Evolutionary conservation across 2,888 invertebrate species (phyloP).

Genomic region (Serripes groenlandicus): DNA sequence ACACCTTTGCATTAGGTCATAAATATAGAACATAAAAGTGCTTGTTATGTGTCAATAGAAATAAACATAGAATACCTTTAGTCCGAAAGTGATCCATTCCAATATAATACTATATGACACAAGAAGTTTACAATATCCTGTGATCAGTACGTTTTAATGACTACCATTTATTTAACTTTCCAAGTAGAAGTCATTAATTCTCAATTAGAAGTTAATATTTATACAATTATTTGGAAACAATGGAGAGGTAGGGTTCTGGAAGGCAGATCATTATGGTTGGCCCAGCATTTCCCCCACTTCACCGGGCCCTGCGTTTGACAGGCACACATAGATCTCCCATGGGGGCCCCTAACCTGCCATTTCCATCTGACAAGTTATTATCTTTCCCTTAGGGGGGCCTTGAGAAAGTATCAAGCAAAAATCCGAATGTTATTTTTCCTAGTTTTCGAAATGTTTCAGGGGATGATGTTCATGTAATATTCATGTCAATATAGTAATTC

Average conservation of each 20-base stretch:
- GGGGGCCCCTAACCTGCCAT: slow-evolving; percentile 65
- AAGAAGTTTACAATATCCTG: no score
- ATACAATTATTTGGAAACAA: slow-evolving; percentile 42
- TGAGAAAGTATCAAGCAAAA: slow-evolving; percentile 31
- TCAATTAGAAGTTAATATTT: slow-evolving; percentile 37
- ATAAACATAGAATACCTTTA: slow-evolving; percentile 1
- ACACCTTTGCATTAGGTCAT: no score
- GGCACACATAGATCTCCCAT: slow-evolving; percentile 39
- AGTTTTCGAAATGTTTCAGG: neutral
- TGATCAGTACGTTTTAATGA: neutral
- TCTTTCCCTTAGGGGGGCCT: slow-evolving; percentile 58
- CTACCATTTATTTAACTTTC: slow-evolving; percentile 9
- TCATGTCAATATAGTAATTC: neutral
- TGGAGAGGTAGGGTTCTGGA: slow-evolving; percentile 7
- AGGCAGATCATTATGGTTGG: slow-evolving; percentile 8
- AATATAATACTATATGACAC: neutral
- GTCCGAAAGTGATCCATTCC: neutral
- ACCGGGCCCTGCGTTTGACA: slow-evolving; percentile 42
- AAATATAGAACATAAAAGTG: no score
- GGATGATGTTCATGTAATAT: no score
- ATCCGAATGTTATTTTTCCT: slow-evolving; percentile 37
- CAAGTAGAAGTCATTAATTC: slow-evolving; percentile 7
- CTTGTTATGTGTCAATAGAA: no score
- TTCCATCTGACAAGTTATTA: slow-evolving; percentile 64
- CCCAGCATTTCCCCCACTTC: slow-evolving; percentile 26